Evolutionary conservation across 2,797 vertebrate genomes (phyloP).

Genomic region (Okamejei kenojei): DNA sequence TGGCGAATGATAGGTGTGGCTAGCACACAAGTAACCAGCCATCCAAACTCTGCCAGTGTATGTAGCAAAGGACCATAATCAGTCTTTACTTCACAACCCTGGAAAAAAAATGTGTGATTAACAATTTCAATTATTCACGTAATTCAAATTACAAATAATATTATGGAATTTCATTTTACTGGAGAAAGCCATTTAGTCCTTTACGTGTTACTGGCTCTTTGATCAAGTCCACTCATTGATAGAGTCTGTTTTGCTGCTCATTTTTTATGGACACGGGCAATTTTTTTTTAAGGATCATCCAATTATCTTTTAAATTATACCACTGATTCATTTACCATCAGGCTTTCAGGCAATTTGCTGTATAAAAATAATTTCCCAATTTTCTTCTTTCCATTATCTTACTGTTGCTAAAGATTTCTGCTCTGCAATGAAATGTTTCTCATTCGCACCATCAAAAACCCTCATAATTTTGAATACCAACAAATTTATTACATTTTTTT

Average conservation of each 20-base stretch:
- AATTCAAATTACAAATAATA: neutral
- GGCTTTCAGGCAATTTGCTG: neutral
- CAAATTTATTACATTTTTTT: neutral
- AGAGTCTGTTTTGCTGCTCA: too few species aligned
- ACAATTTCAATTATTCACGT: neutral
- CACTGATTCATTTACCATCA: neutral
- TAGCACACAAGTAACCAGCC: conserved; percentile 89
- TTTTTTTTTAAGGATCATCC: neutral
- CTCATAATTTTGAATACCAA: neutral
- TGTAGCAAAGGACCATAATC: conserved; percentile 90
- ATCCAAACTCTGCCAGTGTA: conserved; percentile 92
- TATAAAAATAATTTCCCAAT: neutral
- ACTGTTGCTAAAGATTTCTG: neutral
- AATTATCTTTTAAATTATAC: neutral
- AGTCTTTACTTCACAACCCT: conserved; percentile 82
- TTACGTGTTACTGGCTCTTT: neutral
- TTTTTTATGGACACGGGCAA: neutral
- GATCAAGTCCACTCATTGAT: too few species aligned
- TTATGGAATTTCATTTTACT: neutral
- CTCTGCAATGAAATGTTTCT: neutral
- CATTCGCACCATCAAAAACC: neutral
- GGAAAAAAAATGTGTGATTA: conserved; percentile 37
- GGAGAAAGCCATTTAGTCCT: neutral
- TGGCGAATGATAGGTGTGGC: conserved; percentile 86
- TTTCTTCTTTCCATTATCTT: neutral